Conservation (phyloP, 2,888 invertebrate species). For the Panopea generosa region DNA sequence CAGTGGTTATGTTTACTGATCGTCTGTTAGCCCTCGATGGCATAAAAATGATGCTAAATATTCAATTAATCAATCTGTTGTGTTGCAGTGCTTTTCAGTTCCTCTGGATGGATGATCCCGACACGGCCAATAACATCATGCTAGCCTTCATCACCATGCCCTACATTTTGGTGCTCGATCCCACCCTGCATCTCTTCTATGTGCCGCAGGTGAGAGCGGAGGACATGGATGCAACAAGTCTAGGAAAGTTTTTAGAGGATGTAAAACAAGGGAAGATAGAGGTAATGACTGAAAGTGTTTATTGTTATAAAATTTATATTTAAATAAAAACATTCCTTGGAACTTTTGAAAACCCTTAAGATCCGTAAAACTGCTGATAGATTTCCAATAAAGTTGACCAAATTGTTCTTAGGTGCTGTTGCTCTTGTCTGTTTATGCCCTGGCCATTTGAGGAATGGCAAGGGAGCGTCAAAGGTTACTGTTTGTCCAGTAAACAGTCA, state of each 20-base stretch:
- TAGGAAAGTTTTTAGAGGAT: conserved; percentile 91
- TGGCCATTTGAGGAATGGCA: too few species aligned
- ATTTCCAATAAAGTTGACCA: too few species aligned
- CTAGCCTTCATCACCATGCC: conserved; percentile 93
- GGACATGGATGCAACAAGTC: conserved; percentile 91
- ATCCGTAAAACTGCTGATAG: too few species aligned
- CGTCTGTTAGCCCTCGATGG: too few species aligned
- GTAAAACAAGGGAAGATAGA: conserved; percentile 92
- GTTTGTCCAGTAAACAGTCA: too few species aligned
- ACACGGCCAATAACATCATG: conserved; percentile 96
- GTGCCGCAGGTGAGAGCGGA: conserved; percentile 91
- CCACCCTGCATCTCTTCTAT: conserved; percentile 96
- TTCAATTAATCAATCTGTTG: background rate
- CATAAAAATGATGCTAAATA: too few species aligned
- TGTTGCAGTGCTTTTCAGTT: conserved; percentile 91
- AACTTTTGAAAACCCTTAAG: too few species aligned
- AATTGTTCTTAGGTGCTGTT: too few species aligned
- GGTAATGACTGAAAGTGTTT: conserved; percentile 86
- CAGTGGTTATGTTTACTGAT: background rate
- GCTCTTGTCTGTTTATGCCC: too few species aligned
- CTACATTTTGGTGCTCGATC: conserved; percentile 95
- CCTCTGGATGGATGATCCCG: conserved; percentile 96
- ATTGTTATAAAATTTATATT: too few species aligned
- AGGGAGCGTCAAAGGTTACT: too few species aligned
- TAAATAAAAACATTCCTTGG: too few species aligned